Conservation (phyloP, 2,888 invertebrate species). For the Pasiphila rectangulata region DNA sequence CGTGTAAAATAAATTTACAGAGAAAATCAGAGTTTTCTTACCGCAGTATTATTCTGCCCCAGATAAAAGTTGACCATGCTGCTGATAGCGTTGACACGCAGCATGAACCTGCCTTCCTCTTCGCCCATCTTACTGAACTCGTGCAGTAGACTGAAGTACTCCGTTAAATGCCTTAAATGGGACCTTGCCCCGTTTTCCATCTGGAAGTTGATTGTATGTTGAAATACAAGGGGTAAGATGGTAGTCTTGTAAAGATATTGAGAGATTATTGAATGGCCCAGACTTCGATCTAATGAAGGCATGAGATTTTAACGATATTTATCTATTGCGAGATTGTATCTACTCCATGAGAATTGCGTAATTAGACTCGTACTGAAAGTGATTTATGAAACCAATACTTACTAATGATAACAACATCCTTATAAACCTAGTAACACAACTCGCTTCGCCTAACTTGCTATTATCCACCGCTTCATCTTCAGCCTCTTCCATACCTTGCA, state of each 20-base stretch:
- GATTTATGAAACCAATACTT: slow-evolving; percentile 54
- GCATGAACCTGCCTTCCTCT: slow-evolving; percentile 93
- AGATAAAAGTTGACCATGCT: slow-evolving; percentile 96
- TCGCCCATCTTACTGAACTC: slow-evolving; percentile 98
- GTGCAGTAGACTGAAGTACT: slow-evolving; percentile 94
- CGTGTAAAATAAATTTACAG: too few relatives aligned
- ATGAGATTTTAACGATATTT: too few relatives aligned
- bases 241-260: too few relatives aligned
- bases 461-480: slow-evolving; percentile 80
- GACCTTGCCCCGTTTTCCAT: slow-evolving; percentile 94
- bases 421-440: slow-evolving; percentile 96
- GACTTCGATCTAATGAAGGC: too few relatives aligned
- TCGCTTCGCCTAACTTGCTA: slow-evolving; percentile 86
- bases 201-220: slow-evolving; percentile 41
- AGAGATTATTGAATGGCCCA: too few relatives aligned
- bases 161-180: slow-evolving; percentile 92
- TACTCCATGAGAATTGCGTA: too few relatives aligned
- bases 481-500: slow-evolving; percentile 77
- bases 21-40: slow-evolving; percentile 34
- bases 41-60: slow-evolving; percentile 83
- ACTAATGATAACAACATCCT: slow-evolving; percentile 92
- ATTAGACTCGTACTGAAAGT: too few relatives aligned
- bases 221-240: too few relatives aligned
- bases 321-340: too few relatives aligned
- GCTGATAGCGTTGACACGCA: slow-evolving; percentile 92